Evolutionary conservation across 2,113 vertebrate species (phyloP).

Genomic region (Pseudorhombus dupliciocellatus): DNA sequence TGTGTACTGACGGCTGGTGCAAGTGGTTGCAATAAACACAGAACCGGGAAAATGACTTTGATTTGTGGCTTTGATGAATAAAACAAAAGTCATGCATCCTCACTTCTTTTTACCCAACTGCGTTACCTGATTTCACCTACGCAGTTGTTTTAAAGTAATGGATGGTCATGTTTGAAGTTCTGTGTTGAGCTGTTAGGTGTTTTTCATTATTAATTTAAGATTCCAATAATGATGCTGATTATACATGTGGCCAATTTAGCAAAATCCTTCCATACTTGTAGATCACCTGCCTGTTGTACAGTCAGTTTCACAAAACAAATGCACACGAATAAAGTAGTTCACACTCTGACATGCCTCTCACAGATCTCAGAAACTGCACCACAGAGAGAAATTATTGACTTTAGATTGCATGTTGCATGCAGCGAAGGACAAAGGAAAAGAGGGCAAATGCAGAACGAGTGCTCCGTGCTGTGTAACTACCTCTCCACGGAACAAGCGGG

Average conservation of each 20-base stretch:
- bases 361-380: conserved; percentile 25
- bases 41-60: not conserved
- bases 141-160: too few species aligned
- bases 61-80: not conserved
- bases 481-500: conserved; percentile 81
- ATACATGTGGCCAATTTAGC: conserved; percentile 14
- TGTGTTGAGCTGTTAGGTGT: too few species aligned
- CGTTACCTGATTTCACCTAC: too few species aligned
- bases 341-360: conserved; percentile 35
- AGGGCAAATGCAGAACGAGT: not conserved
- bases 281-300: not conserved
- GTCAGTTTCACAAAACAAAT: not conserved
- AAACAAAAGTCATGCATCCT: not conserved
- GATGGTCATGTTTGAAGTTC: too few species aligned
- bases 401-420: conserved; percentile 42
- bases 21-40: not conserved
- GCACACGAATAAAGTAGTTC: not conserved
- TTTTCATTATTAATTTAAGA: not conserved
- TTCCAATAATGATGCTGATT: not conserved
- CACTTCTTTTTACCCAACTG: too few species aligned
- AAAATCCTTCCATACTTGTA: not conserved
- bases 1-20: not conserved
- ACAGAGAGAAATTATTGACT: conserved; percentile 2
- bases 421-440: conserved; percentile 5
- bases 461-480: conserved; percentile 82